phyloP scores from a whole-genome alignment of 2,888 invertebrate species.

The Osmoderma eremita region DNA sequence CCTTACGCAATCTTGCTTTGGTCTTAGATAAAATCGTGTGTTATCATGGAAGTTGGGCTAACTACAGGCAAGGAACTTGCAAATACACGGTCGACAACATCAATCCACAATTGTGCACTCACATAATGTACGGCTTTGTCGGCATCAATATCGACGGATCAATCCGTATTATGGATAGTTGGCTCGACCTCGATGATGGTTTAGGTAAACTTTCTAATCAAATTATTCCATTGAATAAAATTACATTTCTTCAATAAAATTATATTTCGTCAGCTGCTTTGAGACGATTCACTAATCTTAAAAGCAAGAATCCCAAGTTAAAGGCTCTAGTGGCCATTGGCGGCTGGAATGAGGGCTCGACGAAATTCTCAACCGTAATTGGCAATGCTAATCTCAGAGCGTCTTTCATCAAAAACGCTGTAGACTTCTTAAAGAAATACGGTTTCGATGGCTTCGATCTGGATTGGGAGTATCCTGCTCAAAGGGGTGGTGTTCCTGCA shows the following conservation, averaged over 20 bases:
- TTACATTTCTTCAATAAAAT: not conserved
- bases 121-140: constrained; percentile 78
- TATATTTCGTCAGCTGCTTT: constrained; percentile 62
- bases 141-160: constrained; percentile 69
- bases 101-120: constrained; percentile 77
- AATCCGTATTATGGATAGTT: constrained; percentile 69
- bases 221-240: not conserved
- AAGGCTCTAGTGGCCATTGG: constrained; percentile 73
- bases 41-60: constrained; percentile 82
- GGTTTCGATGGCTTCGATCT: constrained; percentile 77
- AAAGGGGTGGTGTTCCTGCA: constrained; percentile 62
- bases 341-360: constrained; percentile 71
- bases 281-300: constrained; percentile 67
- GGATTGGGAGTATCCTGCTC: constrained; percentile 78
- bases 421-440: constrained; percentile 66
- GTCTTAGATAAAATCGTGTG: constrained; percentile 73
- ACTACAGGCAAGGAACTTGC: constrained; percentile 73
- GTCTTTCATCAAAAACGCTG: constrained; percentile 68
- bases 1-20: not conserved
- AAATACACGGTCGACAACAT: constrained; percentile 74
- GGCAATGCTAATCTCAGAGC: constrained; percentile 62
- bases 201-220: constrained; percentile 59
- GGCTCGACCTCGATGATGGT: constrained; percentile 66
- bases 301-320: constrained; percentile 64
- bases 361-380: constrained; percentile 62